These are phyloP conservation scores for Erythrolamprus reginae DNA, from an alignment of 2,113 vertebrate species.

Conservation along the genomic window DNA sequence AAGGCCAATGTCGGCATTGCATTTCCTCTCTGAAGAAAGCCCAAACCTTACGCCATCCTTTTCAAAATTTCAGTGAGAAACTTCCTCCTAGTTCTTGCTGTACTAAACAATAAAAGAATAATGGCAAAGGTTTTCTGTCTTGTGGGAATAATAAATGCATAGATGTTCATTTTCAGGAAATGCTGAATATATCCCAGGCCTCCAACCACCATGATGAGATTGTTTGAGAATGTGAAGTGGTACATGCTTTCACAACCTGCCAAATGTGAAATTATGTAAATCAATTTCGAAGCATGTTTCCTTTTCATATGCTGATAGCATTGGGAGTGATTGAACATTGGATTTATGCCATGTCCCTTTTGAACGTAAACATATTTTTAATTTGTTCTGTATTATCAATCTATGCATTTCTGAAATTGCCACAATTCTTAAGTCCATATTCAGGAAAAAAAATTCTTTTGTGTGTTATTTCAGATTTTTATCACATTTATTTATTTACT, in stretches of 20 bases:
- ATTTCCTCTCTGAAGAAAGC: not conserved
- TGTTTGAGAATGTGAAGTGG: not conserved
- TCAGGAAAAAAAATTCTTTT: not conserved
- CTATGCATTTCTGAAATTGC: not conserved
- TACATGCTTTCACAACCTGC: slow-evolving; percentile 2
- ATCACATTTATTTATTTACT: no score
- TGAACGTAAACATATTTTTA: not conserved
- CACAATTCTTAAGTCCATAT: not conserved
- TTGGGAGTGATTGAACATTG: not conserved
- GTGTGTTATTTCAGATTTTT: not conserved
- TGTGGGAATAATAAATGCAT: not conserved
- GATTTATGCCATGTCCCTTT: not conserved
- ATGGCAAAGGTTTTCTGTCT: not conserved
- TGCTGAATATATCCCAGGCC: not conserved
- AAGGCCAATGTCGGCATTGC: not conserved
- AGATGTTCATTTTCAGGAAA: slow-evolving; percentile 2
- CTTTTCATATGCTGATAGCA: not conserved
- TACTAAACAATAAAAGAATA: not conserved
- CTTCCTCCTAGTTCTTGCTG: not conserved
- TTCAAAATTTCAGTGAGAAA: not conserved
- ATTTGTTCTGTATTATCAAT: not conserved
- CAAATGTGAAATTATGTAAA: slow-evolving; percentile 17
- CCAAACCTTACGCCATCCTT: not conserved
- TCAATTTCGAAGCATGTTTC: not conserved
- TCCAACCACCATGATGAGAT: not conserved